These are phyloP conservation scores for Phoxinus phoxinus DNA, from an alignment of 2,113 vertebrate species.

Conservation along the genomic window DNA sequence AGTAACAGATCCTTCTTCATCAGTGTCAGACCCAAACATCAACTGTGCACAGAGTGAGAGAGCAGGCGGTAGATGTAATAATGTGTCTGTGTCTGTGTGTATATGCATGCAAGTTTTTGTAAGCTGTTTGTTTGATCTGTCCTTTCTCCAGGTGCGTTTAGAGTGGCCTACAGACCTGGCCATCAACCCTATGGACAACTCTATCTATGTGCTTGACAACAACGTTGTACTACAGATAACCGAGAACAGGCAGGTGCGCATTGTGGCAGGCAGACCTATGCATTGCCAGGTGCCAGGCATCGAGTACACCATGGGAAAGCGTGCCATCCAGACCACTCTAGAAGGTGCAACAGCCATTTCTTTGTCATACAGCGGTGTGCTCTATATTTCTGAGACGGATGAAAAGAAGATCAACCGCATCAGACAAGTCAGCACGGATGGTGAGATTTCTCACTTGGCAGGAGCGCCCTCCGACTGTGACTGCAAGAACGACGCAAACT, in stretches of 20 bases:
- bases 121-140: slow-evolving; percentile 5
- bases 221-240: slow-evolving; percentile 98
- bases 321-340: slow-evolving; percentile 91
- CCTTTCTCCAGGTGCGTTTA: slow-evolving; percentile 84
- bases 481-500: slow-evolving; percentile 97
- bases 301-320: slow-evolving; percentile 89
- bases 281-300: slow-evolving; percentile 96
- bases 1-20: slow-evolving; percentile 64
- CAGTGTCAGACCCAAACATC: slow-evolving; percentile 57
- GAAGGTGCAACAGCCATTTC: slow-evolving; percentile 93
- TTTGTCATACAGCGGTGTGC: slow-evolving; percentile 92
- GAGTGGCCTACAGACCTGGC: slow-evolving; percentile 98
- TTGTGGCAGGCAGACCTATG: slow-evolving; percentile 94
- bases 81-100: slow-evolving; percentile 30
- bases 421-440: slow-evolving; percentile 94
- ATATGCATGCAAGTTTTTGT: slow-evolving; percentile 14
- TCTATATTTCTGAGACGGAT: slow-evolving; percentile 95
- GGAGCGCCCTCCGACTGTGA: slow-evolving; percentile 93
- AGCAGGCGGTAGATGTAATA: slow-evolving; percentile 10
- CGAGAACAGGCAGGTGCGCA: slow-evolving; percentile 95
- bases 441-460: slow-evolving; percentile 93
- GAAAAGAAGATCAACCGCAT: slow-evolving; percentile 98
- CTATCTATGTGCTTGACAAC: slow-evolving; percentile 97
- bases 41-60: slow-evolving; percentile 27
- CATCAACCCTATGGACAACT: slow-evolving; percentile 99